phyloP scores from a whole-genome alignment of 2,888 invertebrate species.

The Hipparchia semele region DNA sequence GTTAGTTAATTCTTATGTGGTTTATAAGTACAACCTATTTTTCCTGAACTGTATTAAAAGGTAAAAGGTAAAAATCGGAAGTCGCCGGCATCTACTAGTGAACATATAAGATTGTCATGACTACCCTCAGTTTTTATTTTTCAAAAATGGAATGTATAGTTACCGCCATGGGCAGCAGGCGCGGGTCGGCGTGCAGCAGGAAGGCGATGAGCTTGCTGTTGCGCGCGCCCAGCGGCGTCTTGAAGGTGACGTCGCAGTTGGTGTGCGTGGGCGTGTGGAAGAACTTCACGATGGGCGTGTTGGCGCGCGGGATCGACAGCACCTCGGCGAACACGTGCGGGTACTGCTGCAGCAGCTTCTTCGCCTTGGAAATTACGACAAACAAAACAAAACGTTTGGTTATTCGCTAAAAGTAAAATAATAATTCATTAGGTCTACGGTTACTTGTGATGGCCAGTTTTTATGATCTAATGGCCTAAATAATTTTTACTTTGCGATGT shows the following conservation, averaged over 20 bases:
- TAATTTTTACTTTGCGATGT: too few species aligned
- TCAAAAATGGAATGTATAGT: neutral
- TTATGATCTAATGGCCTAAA: too few species aligned
- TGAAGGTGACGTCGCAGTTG: conserved; percentile 89
- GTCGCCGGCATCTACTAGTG: too few species aligned
- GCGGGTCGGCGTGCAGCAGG: conserved; percentile 81
- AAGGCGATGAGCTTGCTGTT: conserved; percentile 87
- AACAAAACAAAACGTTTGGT: neutral
- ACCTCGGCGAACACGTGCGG: conserved; percentile 79
- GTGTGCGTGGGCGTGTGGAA: conserved; percentile 84
- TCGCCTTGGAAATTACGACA: conserved; percentile 48
- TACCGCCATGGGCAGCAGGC: conserved; percentile 82
- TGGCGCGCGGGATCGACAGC: conserved; percentile 86
- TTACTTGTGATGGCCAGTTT: too few species aligned
- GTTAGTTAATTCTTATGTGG: too few species aligned
- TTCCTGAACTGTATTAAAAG: too few species aligned
- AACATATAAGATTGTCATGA: too few species aligned
- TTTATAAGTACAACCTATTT: too few species aligned
- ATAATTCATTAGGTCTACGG: too few species aligned
- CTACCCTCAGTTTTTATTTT: too few species aligned
- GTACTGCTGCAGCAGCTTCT: conserved; percentile 62
- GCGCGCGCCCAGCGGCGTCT: conserved; percentile 86
- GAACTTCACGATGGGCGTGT: conserved; percentile 91
- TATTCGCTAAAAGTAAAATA: too few species aligned
- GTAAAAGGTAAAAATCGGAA: too few species aligned